phyloP scores from a whole-genome alignment of 2,113 vertebrate species.

The Phylloscopus trochilus region DNA sequence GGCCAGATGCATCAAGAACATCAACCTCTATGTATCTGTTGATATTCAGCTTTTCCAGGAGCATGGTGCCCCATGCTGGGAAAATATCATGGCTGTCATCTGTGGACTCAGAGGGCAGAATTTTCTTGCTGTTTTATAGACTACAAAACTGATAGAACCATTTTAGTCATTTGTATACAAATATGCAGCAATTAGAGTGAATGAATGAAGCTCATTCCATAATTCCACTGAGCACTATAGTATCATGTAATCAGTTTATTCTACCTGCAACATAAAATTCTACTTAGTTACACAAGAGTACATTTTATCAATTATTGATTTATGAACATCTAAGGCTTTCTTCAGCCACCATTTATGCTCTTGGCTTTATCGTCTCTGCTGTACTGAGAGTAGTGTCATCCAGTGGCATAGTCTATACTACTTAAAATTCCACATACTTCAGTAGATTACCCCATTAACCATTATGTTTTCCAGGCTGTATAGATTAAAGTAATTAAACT shows the following conservation, averaged over 20 bases:
- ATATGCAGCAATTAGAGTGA: slow-evolving; percentile 51
- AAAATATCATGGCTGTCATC: slow-evolving; percentile 39
- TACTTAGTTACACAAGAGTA: slow-evolving; percentile 64
- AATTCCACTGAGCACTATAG: slow-evolving; percentile 53
- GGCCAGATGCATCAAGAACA: background rate
- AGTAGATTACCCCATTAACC: slow-evolving; percentile 71
- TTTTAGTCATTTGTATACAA: slow-evolving; percentile 58
- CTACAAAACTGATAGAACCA: background rate
- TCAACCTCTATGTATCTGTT: background rate
- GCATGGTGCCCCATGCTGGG: background rate
- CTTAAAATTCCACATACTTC: slow-evolving; percentile 69
- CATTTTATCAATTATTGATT: slow-evolving; percentile 72
- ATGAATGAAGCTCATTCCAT: slow-evolving; percentile 44
- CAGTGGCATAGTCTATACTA: slow-evolving; percentile 46
- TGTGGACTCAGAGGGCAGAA: background rate
- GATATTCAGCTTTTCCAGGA: background rate
- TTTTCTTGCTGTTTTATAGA: slow-evolving; percentile 30
- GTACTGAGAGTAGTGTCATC: slow-evolving; percentile 42
- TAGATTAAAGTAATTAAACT: slow-evolving; percentile 73
- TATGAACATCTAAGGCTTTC: slow-evolving; percentile 64
- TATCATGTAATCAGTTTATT: slow-evolving; percentile 65
- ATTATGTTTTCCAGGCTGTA: slow-evolving; percentile 69
- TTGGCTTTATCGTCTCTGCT: slow-evolving; percentile 63
- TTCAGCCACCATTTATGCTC: slow-evolving; percentile 60
- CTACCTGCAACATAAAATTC: slow-evolving; percentile 60